Conservation (phyloP, 2,797 vertebrate species). For the Epinephelus malabaricus region DNA sequence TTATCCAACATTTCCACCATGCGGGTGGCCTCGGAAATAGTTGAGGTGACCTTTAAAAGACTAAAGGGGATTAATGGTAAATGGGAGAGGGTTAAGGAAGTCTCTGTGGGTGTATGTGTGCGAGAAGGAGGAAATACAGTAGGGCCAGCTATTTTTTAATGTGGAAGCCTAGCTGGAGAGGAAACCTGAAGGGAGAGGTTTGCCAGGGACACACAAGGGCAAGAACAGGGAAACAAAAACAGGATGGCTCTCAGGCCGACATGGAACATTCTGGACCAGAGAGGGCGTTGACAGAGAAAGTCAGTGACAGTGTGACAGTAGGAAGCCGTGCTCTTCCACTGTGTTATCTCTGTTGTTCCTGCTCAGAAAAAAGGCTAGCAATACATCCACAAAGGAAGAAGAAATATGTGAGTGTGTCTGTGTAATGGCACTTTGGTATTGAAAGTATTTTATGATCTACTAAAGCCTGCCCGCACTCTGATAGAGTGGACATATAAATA, state of each 20-base stretch:
- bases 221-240: slow-evolving; percentile 81
- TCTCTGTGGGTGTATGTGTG: slow-evolving; percentile 33
- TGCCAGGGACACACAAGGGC: slow-evolving; percentile 66
- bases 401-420: slow-evolving; percentile 7
- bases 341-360: slow-evolving; percentile 56
- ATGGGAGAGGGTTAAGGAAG: slow-evolving; percentile 71
- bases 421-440: neutral
- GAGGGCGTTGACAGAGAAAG: slow-evolving; percentile 59
- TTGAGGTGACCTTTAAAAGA: slow-evolving; percentile 71
- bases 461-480: slow-evolving; percentile 10
- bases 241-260: slow-evolving; percentile 73
- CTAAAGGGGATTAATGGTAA: slow-evolving; percentile 62
- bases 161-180: slow-evolving; percentile 64
- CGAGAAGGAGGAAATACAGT: slow-evolving; percentile 61
- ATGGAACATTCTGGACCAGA: slow-evolving; percentile 75
- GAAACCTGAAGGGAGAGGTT: slow-evolving; percentile 73
- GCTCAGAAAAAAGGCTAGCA: slow-evolving; percentile 13
- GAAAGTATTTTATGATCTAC: slow-evolving; percentile 30
- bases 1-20: slow-evolving; percentile 56
- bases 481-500: slow-evolving; percentile 2
- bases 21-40: slow-evolving; percentile 75
- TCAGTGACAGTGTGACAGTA: slow-evolving; percentile 64
- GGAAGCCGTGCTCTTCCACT: slow-evolving; percentile 54
- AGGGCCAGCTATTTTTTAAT: slow-evolving; percentile 53
- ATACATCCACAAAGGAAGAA: slow-evolving; percentile 30